Percentiles rank a stretch among this genome's conserved stretches.
phyloP scores from a whole-genome alignment of 1,140 invertebrate species.

The Hestina assimilis region DNA sequence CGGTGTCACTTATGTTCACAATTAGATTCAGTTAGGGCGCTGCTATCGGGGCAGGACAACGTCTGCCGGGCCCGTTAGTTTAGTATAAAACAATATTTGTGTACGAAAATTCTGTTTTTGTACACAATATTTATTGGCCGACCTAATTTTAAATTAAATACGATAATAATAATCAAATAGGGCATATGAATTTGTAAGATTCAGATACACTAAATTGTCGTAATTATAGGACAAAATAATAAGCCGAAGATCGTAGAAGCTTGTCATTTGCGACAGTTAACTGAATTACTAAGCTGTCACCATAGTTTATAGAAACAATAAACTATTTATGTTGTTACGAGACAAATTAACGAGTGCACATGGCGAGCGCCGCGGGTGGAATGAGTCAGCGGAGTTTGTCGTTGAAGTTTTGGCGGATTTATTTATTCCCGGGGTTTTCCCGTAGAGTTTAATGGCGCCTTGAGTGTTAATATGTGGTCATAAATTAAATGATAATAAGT shows the following conservation, averaged over 20 bases:
- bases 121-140: not conserved
- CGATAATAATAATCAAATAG: not conserved
- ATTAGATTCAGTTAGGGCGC: too few relatives aligned
- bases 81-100: not conserved
- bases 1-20: too few relatives aligned
- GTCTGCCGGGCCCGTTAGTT: too few relatives aligned
- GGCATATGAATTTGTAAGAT: not conserved
- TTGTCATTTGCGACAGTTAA: not conserved
- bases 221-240: not conserved
- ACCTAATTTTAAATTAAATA: not conserved
- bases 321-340: slow-evolving; percentile 48
- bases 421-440: slow-evolving; percentile 46
- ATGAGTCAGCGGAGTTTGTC: slow-evolving; percentile 47
- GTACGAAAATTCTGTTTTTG: not conserved
- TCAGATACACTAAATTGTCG: not conserved
- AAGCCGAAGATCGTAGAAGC: not conserved
- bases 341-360: slow-evolving; percentile 61
- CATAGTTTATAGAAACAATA: slow-evolving; percentile 49
- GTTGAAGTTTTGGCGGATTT: slow-evolving; percentile 39
- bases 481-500: slow-evolving; percentile 76
- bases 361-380: slow-evolving; percentile 43
- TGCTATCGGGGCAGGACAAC: too few relatives aligned
- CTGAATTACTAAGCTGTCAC: not conserved
- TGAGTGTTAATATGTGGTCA: slow-evolving; percentile 69
- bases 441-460: slow-evolving; percentile 56